A percentile compares a stretch with the other conserved stretches of the same genome.
These are phyloP conservation scores for Cylloceria caligata DNA, from an alignment of 2,888 invertebrate species.

Conservation along the genomic window DNA sequence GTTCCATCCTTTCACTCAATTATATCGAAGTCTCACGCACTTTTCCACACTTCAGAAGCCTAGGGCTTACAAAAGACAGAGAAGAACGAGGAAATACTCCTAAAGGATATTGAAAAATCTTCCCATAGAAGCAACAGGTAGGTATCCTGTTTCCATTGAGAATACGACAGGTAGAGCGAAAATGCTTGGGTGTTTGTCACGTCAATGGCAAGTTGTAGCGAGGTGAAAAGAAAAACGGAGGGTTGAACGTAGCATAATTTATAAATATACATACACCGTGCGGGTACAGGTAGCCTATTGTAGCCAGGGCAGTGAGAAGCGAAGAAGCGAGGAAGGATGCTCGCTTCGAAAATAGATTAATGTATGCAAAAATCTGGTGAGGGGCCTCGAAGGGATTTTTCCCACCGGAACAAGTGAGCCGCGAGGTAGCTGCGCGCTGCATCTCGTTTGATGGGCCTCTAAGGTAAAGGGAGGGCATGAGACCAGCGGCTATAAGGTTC, in stretches of 20 bases:
- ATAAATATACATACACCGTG: constrained; percentile 6
- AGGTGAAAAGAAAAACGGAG: constrained; percentile 70
- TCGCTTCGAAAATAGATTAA: constrained; percentile 80
- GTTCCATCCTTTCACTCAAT: background rate
- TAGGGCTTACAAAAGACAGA: background rate
- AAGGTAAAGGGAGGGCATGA: constrained; percentile 40
- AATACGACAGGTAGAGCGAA: constrained; percentile 79
- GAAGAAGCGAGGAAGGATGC: constrained; percentile 48
- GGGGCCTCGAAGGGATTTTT: constrained; percentile 73
- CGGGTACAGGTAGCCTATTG: constrained; percentile 29
- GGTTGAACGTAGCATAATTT: constrained; percentile 42
- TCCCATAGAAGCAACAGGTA: constrained; percentile 83
- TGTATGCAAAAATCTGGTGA: constrained; percentile 82
- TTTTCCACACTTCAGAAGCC: background rate
- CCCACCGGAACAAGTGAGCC: constrained; percentile 83
- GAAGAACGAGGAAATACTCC: constrained; percentile 18
- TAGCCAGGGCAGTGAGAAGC: constrained; percentile 4
- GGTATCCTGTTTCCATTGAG: constrained; percentile 82
- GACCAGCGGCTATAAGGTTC: constrained; percentile 69
- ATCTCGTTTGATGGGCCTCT: constrained; percentile 30
- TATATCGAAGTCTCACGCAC: background rate
- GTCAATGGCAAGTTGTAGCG: constrained; percentile 71
- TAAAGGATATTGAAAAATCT: constrained; percentile 69
- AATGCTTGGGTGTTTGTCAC: constrained; percentile 68
- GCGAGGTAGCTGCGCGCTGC: constrained; percentile 60